These are phyloP conservation scores for Ceratina calcarata DNA, from an alignment of 1,140 invertebrate genomes.

Conservation along the genomic window DNA sequence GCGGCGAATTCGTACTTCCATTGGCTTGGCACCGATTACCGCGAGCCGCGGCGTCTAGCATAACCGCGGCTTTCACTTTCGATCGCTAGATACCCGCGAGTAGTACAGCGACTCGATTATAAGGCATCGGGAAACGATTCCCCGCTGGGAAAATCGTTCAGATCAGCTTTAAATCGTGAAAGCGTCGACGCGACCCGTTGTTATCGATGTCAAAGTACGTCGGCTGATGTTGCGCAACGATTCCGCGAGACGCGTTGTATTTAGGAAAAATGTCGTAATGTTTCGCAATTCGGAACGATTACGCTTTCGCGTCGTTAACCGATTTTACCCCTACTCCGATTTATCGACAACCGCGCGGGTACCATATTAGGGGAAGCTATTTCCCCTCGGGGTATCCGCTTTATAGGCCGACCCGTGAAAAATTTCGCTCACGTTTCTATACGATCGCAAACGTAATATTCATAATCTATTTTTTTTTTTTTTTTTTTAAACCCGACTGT, in stretches of 20 bases:
- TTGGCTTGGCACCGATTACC: constrained; percentile 68
- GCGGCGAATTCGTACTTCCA: constrained; percentile 60
- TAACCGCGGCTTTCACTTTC: constrained; percentile 75
- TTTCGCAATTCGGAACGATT: constrained; percentile 77
- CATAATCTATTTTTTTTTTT: too few species aligned
- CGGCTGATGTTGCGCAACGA: constrained; percentile 15
- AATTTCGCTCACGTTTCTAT: constrained; percentile 55
- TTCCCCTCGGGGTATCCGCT: too few species aligned
- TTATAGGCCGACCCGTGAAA: too few species aligned
- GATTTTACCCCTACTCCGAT: too few species aligned
- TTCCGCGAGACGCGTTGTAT: neutral
- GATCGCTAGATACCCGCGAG: constrained; percentile 37
- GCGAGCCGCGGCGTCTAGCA: constrained; percentile 57
- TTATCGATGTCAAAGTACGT: constrained; percentile 12
- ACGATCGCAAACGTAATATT: constrained; percentile 44
- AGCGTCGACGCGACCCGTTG: constrained; percentile 10
- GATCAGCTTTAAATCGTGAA: constrained; percentile 28
- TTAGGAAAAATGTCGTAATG: constrained; percentile 59
- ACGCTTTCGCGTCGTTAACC: constrained; percentile 62
- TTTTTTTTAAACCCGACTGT: neutral
- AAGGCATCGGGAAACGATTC: constrained; percentile 37
- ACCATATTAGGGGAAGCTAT: neutral
- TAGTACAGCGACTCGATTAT: neutral
- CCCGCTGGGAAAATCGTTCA: constrained; percentile 31
- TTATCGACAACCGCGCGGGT: too few species aligned